Evolutionary conservation across 2,113 vertebrate species (phyloP).

Genomic region (Rhabdornis inornatus): DNA sequence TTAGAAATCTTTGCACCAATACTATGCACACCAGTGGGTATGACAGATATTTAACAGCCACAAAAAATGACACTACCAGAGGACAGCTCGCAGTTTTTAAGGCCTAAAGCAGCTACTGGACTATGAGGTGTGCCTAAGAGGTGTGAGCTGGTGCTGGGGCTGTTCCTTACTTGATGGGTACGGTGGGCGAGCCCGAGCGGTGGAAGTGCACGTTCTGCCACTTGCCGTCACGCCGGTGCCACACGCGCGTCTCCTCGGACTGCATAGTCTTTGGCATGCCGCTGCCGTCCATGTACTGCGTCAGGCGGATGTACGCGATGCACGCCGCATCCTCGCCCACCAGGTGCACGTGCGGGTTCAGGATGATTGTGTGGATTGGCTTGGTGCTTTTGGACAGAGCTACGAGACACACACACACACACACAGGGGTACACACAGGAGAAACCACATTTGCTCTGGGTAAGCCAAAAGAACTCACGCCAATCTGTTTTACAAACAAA

Average conservation of each 20-base stretch:
- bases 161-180: constrained; percentile 86
- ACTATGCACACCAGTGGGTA: neutral
- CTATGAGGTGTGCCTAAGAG: neutral
- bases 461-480: neutral
- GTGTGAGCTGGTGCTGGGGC: neutral
- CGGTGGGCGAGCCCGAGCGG: constrained; percentile 91
- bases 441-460: neutral
- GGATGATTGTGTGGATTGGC: constrained; percentile 93
- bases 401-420: constrained; percentile 24
- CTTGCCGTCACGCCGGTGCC: constrained; percentile 94
- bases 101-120: neutral
- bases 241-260: constrained; percentile 94
- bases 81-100: neutral
- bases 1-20: neutral
- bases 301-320: constrained; percentile 93
- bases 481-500: neutral
- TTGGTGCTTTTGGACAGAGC: constrained; percentile 89
- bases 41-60: neutral
- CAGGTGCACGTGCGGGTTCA: constrained; percentile 95
- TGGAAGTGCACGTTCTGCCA: constrained; percentile 99
- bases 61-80: neutral
- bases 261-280: constrained; percentile 94
- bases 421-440: neutral
- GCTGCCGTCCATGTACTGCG: constrained; percentile 88
- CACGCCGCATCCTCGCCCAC: constrained; percentile 95